Conservation (phyloP, 2,888 invertebrate genomes). For the Ischnus inquisitorius region DNA sequence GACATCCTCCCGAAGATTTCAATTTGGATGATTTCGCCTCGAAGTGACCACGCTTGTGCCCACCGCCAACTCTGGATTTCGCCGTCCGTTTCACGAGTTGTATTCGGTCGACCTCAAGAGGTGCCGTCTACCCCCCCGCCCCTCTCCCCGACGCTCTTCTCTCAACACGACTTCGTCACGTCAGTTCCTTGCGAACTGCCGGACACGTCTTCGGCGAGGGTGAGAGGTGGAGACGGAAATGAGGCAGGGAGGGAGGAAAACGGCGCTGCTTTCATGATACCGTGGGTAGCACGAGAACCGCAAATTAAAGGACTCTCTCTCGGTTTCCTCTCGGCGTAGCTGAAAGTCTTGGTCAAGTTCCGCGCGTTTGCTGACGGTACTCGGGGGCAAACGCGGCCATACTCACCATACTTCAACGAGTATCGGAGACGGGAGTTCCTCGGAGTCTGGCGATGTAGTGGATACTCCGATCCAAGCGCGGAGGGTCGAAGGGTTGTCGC, state of each 20-base stretch:
- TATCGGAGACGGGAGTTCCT: conserved; percentile 44
- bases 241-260: conserved; percentile 20
- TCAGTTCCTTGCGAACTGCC: conserved; percentile 46
- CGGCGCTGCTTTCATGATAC: conserved; percentile 41
- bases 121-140: too few species aligned
- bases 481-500: conserved; percentile 13
- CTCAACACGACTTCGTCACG: not conserved
- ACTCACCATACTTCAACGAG: conserved; percentile 19
- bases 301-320: conserved; percentile 61
- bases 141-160: too few species aligned
- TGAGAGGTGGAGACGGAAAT: conserved; percentile 9
- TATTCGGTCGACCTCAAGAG: conserved; percentile 55
- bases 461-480: conserved; percentile 11
- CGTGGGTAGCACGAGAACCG: conserved; percentile 48
- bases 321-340: conserved; percentile 46
- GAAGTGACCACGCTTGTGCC: conserved; percentile 60
- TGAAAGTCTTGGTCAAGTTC: conserved; percentile 65
- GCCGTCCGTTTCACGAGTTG: conserved; percentile 24
- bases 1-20: conserved; percentile 56
- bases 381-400: conserved; percentile 6
- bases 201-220: conserved; percentile 12
- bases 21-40: conserved; percentile 65
- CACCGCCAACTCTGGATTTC: conserved; percentile 9
- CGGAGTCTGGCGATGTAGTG: conserved; percentile 37
- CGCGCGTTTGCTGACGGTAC: conserved; percentile 26